phyloP scores from a whole-genome alignment of 1,140 invertebrate species.

The Platyscapa corneri region DNA sequence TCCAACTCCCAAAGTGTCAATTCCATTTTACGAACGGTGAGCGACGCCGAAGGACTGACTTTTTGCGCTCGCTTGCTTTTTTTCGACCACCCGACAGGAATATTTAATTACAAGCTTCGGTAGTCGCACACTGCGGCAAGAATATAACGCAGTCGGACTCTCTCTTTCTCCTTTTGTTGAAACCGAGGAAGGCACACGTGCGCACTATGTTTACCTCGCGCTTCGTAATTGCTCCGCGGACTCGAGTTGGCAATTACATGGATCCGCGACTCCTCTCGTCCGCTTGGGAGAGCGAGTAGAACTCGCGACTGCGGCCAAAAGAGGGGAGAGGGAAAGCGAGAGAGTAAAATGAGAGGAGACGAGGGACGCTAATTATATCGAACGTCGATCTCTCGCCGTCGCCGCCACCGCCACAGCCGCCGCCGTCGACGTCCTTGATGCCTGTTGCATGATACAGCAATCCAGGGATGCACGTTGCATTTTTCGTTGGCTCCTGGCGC shows the following conservation, averaged over 20 bases:
- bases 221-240: constrained; percentile 52
- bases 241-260: constrained; percentile 50
- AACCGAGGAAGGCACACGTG: neutral
- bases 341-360: constrained; percentile 41
- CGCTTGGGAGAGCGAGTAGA: neutral
- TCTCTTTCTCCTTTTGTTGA: neutral
- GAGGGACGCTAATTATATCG: constrained; percentile 38
- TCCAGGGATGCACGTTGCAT: neutral
- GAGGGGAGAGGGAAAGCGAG: neutral
- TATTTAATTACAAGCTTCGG: constrained; percentile 61
- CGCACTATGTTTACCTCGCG: constrained; percentile 47
- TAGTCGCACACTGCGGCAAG: constrained; percentile 48
- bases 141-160: neutral
- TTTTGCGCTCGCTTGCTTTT: neutral
- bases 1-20: constrained; percentile 13
- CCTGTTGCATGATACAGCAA: neutral
- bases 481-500: constrained; percentile 29
- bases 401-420: too few species aligned
- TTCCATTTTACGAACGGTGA: constrained; percentile 9
- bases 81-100: constrained; percentile 56
- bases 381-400: constrained; percentile 38
- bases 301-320: constrained; percentile 13
- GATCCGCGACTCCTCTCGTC: constrained; percentile 64
- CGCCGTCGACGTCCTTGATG: too few species aligned
- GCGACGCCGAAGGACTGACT: neutral